These are phyloP conservation scores for Torymus tubicola DNA, from an alignment of 2,888 invertebrate species.

Conservation along the genomic window DNA sequence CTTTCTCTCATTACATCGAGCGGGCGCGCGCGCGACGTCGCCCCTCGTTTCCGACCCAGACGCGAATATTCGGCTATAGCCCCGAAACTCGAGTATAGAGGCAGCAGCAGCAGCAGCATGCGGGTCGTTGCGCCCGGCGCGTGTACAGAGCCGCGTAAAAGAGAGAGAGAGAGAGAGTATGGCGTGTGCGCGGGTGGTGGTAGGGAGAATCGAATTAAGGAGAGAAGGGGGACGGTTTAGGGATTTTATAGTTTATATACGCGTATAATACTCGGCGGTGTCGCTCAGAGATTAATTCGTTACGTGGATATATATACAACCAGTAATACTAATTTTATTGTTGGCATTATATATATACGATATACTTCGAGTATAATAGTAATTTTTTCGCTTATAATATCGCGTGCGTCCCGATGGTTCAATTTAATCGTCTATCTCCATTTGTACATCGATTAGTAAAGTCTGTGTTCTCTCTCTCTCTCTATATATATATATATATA, in stretches of 20 bases:
- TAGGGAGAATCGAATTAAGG: not conserved
- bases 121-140: constrained; percentile 47
- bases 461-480: too few species aligned
- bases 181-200: not conserved
- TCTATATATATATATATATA: too few species aligned
- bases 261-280: constrained; percentile 1
- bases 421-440: too few species aligned
- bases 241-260: not conserved
- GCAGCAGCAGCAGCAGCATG: constrained; percentile 27
- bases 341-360: too few species aligned
- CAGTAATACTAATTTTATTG: not conserved
- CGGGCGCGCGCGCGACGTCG: not conserved
- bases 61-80: constrained; percentile 32
- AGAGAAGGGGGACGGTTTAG: not conserved
- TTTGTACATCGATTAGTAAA: too few species aligned
- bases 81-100: constrained; percentile 53
- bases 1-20: constrained; percentile 6
- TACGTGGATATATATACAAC: not conserved
- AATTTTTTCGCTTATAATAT: too few species aligned
- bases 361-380: too few species aligned
- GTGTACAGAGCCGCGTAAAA: not conserved
- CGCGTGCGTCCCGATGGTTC: too few species aligned
- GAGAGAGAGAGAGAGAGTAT: constrained; percentile 14
- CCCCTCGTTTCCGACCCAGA: not conserved
- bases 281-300: constrained; percentile 11